Percentiles rank a stretch among this genome's conserved stretches.
Evolutionary conservation across 1,140 invertebrate genomes (phyloP).

Genomic region (Atta texana): DNA sequence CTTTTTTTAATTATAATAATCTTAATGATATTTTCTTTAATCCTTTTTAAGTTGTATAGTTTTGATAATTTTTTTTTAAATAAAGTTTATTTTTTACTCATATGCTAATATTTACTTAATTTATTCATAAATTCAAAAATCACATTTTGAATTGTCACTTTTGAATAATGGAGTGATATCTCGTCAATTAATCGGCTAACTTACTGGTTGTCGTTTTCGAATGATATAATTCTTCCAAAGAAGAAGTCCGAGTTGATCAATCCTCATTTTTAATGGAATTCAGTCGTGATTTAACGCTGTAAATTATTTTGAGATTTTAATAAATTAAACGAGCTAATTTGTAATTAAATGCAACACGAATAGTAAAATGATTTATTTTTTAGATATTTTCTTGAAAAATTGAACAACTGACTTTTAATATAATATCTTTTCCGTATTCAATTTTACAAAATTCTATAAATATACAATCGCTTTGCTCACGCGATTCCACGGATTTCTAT

Average conservation of each 20-base stretch:
- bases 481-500: not conserved
- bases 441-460: not conserved
- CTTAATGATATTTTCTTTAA: no score
- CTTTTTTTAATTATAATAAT: no score
- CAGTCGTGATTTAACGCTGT: slow-evolving; percentile 16
- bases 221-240: slow-evolving; percentile 89
- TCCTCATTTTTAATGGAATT: slow-evolving; percentile 74
- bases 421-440: not conserved
- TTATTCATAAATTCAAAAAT: no score
- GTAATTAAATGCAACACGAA: not conserved
- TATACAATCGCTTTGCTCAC: not conserved
- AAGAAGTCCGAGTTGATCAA: slow-evolving; percentile 87
- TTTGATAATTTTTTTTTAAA: no score
- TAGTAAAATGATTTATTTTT: not conserved
- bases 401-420: not conserved
- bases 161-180: no score
- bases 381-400: not conserved
- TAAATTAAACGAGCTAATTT: not conserved
- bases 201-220: slow-evolving; percentile 87
- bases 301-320: not conserved
- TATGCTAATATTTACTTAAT: no score
- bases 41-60: no score
- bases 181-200: slow-evolving; percentile 46
- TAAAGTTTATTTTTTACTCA: no score
- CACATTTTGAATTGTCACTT: no score